Evolutionary conservation across 2,888 invertebrate species (phyloP).

Genomic region (Arenicola marina): DNA sequence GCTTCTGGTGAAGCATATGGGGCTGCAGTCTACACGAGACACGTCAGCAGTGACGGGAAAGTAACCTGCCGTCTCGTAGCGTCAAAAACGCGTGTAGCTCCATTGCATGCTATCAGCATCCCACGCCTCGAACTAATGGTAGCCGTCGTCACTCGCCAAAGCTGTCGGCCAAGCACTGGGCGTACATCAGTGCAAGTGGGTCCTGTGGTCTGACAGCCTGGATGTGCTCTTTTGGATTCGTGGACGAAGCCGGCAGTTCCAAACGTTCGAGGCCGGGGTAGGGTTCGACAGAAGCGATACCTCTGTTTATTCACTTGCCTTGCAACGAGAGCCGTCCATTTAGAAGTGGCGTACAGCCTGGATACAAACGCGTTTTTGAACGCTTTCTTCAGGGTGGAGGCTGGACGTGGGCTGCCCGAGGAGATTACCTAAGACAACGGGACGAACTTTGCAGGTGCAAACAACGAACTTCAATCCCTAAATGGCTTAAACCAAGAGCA

Average conservation of each 20-base stretch:
- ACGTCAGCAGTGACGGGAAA: no score
- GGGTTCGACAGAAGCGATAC: constrained; percentile 7
- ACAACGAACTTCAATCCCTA: background rate
- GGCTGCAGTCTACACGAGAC: background rate
- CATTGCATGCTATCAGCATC: constrained; percentile 2
- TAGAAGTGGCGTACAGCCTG: constrained; percentile 7
- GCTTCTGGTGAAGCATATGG: constrained; percentile 8
- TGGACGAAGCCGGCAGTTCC: constrained; percentile 18
- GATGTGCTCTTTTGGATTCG: constrained; percentile 32
- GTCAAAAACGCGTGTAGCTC: constrained; percentile 3
- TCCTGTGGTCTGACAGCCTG: no score
- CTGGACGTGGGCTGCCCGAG: background rate
- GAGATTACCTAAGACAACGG: constrained; percentile 3
- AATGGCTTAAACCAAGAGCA: background rate
- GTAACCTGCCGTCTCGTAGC: background rate
- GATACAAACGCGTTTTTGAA: constrained; percentile 3
- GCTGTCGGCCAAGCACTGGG: no score
- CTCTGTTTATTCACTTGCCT: constrained; percentile 9
- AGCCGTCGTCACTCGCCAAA: constrained; percentile 1
- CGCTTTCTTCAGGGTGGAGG: background rate
- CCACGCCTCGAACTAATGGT: constrained; percentile 7
- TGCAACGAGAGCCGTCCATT: constrained; percentile 7
- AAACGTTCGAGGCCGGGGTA: constrained; percentile 20
- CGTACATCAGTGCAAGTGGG: no score
- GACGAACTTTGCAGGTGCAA: constrained; percentile 4